Evolutionary conservation across 2,113 vertebrate species (phyloP).

Genomic region (Anas platyrhynchos): DNA sequence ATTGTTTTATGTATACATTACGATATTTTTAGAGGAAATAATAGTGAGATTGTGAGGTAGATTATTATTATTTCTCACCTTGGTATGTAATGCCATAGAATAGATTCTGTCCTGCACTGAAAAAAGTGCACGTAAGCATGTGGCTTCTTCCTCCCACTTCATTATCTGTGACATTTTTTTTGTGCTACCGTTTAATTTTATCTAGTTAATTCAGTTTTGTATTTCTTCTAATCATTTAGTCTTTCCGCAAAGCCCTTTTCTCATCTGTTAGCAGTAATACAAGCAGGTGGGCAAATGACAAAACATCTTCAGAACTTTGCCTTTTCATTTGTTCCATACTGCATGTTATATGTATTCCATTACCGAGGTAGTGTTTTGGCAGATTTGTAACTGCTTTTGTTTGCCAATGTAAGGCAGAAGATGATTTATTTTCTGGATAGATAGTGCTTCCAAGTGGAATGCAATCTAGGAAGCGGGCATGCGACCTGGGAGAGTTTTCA

Average conservation of each 20-base stretch:
- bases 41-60: neutral
- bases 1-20: neutral
- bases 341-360: neutral
- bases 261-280: neutral
- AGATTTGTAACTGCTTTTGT: slow-evolving; percentile 18
- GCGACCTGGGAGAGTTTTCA: neutral
- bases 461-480: neutral
- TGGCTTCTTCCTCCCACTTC: neutral
- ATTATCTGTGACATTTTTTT: neutral
- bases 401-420: neutral
- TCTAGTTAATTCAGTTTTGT: neutral
- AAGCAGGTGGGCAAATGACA: neutral
- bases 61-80: slow-evolving; percentile 6
- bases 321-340: slow-evolving; percentile 1
- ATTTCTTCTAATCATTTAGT: neutral
- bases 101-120: neutral
- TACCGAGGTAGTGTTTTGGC: neutral
- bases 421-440: neutral
- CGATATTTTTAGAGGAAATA: neutral
- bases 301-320: neutral
- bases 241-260: neutral
- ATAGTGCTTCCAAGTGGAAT: neutral
- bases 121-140: neutral
- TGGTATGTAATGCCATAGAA: neutral
- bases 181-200: neutral